These are phyloP conservation scores for Smutsia temminckii DNA, from an alignment of 2,797 vertebrate genomes.

Conservation along the genomic window DNA sequence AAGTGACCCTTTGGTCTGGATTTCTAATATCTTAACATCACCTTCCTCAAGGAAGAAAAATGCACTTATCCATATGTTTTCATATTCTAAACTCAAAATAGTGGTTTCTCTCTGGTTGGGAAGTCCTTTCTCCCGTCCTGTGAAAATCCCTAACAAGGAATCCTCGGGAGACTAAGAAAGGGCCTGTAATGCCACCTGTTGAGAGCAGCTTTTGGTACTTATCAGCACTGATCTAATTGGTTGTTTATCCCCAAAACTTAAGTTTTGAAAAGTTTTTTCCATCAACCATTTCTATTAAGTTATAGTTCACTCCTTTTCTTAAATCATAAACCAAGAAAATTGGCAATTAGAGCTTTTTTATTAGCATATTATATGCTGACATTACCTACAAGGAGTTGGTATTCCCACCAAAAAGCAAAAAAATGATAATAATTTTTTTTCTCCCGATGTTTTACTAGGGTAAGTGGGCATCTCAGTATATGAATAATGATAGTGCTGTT, in stretches of 20 bases:
- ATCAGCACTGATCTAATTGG: background rate
- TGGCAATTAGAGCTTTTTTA: background rate
- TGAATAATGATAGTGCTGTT: background rate
- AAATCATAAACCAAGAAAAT: background rate
- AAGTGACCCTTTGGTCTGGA: conserved; percentile 67
- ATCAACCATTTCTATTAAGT: background rate
- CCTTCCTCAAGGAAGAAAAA: conserved; percentile 34
- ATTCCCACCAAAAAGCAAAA: background rate
- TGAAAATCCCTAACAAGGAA: background rate
- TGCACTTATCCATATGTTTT: conserved; percentile 48
- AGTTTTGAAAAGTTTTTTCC: background rate
- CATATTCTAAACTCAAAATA: conserved; percentile 49
- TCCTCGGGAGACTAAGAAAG: background rate
- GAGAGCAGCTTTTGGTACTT: background rate
- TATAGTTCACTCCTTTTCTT: background rate
- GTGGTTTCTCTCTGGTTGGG: conserved; percentile 17
- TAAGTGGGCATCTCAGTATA: background rate
- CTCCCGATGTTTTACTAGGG: background rate
- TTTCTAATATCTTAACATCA: conserved; percentile 62
- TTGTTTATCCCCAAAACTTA: background rate
- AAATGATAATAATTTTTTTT: background rate
- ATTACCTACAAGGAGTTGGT: background rate
- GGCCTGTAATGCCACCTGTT: rapidly evolving
- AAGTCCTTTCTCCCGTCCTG: background rate
- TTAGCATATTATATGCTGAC: background rate